These are phyloP conservation scores for Malthinus flaveolus DNA, from an alignment of 2,888 invertebrate species.

Conservation along the genomic window DNA sequence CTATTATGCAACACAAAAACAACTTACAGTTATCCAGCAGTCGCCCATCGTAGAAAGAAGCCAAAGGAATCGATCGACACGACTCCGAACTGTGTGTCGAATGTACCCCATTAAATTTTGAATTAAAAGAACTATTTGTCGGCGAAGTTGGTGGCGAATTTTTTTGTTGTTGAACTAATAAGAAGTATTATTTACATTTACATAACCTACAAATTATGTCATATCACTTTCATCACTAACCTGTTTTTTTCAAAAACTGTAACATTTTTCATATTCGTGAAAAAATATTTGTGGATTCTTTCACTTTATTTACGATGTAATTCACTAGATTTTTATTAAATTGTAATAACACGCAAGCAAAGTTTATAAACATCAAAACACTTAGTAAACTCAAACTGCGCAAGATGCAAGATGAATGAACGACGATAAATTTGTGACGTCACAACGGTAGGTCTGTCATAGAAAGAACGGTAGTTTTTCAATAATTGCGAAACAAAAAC, in stretches of 20 bases:
- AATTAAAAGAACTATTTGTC: conserved; percentile 28
- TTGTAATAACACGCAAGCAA: conserved; percentile 13
- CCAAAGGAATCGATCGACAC: conserved; percentile 24
- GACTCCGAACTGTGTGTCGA: conserved; percentile 30
- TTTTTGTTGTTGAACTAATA: conserved; percentile 42
- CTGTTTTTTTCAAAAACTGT: conserved; percentile 78
- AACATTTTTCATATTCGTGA: conserved; percentile 58
- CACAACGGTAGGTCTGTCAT: too few relatives aligned
- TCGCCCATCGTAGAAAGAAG: conserved; percentile 49
- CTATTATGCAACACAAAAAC: neutral
- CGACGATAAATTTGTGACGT: too few relatives aligned
- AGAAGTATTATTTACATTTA: conserved; percentile 19
- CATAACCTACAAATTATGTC: conserved; percentile 31
- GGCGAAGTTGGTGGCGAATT: conserved; percentile 27
- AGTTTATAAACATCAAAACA: conserved; percentile 14
- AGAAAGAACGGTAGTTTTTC: too few relatives aligned
- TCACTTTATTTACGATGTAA: neutral
- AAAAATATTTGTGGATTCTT: neutral
- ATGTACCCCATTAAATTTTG: conserved; percentile 21
- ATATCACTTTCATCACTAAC: conserved; percentile 51
- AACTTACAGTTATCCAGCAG: conserved; percentile 46
- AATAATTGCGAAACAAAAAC: too few relatives aligned
- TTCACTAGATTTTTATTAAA: neutral
- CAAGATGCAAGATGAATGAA: neutral
- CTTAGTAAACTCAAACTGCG: neutral